Percentiles rank a stretch among this genome's conserved stretches.
These are phyloP conservation scores for Theristus sp. DNA, from an alignment of 2,888 invertebrate species.

Conservation along the genomic window DNA sequence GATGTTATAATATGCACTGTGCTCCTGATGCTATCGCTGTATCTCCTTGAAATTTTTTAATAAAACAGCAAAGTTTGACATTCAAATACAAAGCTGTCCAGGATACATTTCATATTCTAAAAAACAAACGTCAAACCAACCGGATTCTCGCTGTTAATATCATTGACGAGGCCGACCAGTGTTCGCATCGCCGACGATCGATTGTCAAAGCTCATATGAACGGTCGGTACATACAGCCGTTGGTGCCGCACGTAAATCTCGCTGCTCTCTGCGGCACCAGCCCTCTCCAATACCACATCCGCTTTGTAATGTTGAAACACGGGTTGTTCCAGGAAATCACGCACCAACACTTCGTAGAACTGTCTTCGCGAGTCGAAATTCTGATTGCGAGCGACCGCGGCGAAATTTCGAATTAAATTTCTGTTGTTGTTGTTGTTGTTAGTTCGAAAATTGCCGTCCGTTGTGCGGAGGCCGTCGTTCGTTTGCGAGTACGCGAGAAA, in stretches of 20 bases:
- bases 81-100: too few relatives aligned
- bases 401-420: too few relatives aligned
- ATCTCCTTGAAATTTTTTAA: too few relatives aligned
- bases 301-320: background rate
- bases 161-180: background rate
- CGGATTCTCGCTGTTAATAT: background rate
- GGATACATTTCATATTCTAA: too few relatives aligned
- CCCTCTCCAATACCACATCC: background rate
- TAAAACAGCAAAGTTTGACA: too few relatives aligned
- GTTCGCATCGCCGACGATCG: slow-evolving; percentile 6
- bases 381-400: background rate
- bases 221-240: slow-evolving; percentile 6
- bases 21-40: too few relatives aligned
- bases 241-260: background rate
- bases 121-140: background rate
- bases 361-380: background rate
- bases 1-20: too few relatives aligned
- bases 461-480: too few relatives aligned
- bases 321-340: background rate
- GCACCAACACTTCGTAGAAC: background rate
- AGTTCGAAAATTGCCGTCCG: too few relatives aligned
- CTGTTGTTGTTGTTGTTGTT: too few relatives aligned
- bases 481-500: slow-evolving; percentile 6
- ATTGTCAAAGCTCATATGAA: slow-evolving; percentile 6
- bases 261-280: too few relatives aligned